phyloP scores from a whole-genome alignment of 2,797 vertebrate species.

The Hapalemur alaotrensis region DNA sequence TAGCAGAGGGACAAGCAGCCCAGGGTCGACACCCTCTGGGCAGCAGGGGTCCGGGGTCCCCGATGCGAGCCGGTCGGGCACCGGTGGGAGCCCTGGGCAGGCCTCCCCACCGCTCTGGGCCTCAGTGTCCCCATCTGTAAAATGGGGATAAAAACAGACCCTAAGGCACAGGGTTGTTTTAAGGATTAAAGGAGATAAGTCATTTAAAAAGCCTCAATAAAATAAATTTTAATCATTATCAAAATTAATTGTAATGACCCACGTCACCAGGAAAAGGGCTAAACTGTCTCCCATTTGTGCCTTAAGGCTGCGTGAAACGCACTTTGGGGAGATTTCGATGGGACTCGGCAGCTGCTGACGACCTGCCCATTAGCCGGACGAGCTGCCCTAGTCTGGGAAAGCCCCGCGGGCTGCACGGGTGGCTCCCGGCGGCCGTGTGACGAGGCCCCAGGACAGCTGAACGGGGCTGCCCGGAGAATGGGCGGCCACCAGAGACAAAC shows the following conservation, averaged over 20 bases:
- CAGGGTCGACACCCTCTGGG: neutral
- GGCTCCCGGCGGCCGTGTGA: no score
- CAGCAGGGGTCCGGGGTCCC: rapidly evolving
- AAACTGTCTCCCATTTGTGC: neutral
- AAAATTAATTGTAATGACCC: neutral
- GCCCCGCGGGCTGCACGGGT: no score
- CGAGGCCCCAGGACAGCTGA: neutral
- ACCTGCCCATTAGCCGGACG: rapidly evolving
- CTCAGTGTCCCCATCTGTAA: neutral
- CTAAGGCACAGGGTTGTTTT: neutral
- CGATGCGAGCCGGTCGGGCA: neutral
- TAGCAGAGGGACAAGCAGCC: neutral
- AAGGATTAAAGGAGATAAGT: neutral
- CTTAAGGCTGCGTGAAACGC: rapidly evolving
- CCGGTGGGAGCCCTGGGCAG: neutral
- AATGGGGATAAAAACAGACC: no score
- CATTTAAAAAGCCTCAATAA: neutral
- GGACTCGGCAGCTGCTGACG: rapidly evolving
- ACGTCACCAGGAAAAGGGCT: neutral
- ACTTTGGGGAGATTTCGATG: neutral
- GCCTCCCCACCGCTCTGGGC: neutral
- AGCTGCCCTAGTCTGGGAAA: neutral
- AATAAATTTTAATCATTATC: neutral
- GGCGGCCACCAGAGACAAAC: neutral
- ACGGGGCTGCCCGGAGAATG: neutral